Evolutionary conservation across 2,888 invertebrate species (phyloP).

Genomic region (Himalopsyche kuldschensis): DNA sequence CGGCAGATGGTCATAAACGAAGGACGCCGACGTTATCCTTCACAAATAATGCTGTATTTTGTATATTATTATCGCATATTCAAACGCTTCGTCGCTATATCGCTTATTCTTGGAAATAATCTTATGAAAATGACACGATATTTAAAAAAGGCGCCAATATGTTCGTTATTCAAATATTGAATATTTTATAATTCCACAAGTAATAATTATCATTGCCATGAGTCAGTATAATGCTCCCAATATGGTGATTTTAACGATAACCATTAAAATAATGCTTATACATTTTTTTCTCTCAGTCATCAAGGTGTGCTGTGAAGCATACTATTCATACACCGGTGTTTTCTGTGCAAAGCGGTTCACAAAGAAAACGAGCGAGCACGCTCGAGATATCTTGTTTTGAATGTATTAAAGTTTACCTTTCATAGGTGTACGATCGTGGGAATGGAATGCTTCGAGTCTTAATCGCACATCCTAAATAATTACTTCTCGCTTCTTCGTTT

Average conservation of each 20-base stretch:
- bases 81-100: background rate
- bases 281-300: background rate
- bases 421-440: constrained; percentile 28
- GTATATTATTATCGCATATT: no score
- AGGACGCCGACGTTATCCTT: background rate
- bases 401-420: constrained; percentile 15
- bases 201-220: background rate
- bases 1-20: constrained; percentile 17
- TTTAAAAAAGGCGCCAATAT: background rate
- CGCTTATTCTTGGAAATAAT: background rate
- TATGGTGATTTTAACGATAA: background rate
- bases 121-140: background rate
- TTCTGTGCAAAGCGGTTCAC: background rate
- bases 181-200: no score
- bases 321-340: background rate
- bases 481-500: background rate
- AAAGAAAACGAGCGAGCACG: background rate
- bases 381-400: background rate
- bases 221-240: background rate
- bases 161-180: background rate
- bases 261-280: background rate
- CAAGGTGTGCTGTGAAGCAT: constrained; percentile 14
- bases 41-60: no score
- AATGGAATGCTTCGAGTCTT: constrained; percentile 19
- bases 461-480: background rate